Percentiles rank a stretch among this genome's conserved stretches.
phyloP scores from a whole-genome alignment of 2,113 vertebrate species.

The Nibea coibor region DNA sequence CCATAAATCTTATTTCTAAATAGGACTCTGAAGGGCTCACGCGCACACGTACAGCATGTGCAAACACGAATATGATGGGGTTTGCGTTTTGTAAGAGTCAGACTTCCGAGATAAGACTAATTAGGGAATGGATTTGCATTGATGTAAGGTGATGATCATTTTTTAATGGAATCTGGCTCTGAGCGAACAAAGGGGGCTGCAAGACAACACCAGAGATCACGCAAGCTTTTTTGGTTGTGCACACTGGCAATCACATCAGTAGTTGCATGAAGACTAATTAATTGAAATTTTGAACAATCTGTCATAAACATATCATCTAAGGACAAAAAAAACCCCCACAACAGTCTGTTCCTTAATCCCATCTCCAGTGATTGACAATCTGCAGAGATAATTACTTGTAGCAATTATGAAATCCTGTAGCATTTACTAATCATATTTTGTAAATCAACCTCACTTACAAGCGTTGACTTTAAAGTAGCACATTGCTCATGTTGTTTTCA shows the following conservation, averaged over 20 bases:
- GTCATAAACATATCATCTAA: slow-evolving; percentile 35
- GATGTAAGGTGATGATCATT: slow-evolving; percentile 52
- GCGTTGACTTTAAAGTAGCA: slow-evolving; percentile 23
- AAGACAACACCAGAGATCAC: slow-evolving; percentile 28
- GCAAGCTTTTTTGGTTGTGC: slow-evolving; percentile 39
- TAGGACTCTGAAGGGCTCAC: neutral
- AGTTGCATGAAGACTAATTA: slow-evolving; percentile 41
- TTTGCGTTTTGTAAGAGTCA: slow-evolving; percentile 44
- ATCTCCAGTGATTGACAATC: slow-evolving; percentile 41
- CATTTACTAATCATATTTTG: slow-evolving; percentile 47
- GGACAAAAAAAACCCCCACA: neutral
- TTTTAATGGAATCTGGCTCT: slow-evolving; percentile 43
- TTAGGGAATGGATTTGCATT: slow-evolving; percentile 50
- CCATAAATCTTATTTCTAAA: slow-evolving; percentile 37
- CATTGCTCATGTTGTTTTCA: slow-evolving; percentile 24
- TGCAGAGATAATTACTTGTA: slow-evolving; percentile 51
- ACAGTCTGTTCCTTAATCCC: slow-evolving; percentile 17
- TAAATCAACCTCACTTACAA: slow-evolving; percentile 50
- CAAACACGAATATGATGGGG: neutral
- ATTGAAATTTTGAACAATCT: slow-evolving; percentile 17
- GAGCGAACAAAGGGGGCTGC: slow-evolving; percentile 43
- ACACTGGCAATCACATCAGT: slow-evolving; percentile 29
- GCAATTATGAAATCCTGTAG: slow-evolving; percentile 36
- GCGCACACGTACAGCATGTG: neutral
- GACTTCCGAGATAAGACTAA: slow-evolving; percentile 57